Conservation (phyloP, 2,797 vertebrate species). For the Perodicticus potto region DNA sequence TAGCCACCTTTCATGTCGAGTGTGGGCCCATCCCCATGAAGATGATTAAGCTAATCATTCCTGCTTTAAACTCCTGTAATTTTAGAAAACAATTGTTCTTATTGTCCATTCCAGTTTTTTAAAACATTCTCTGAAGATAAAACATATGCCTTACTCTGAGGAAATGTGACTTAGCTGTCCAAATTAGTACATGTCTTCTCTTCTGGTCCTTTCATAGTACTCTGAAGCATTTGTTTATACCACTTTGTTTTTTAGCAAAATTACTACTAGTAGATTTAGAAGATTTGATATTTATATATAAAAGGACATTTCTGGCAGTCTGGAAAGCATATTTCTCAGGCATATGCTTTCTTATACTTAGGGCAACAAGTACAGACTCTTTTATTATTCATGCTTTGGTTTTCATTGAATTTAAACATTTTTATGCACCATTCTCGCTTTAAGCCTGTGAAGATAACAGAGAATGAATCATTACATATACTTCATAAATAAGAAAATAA, state of each 20-base stretch:
- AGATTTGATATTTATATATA: background rate
- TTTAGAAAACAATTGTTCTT: background rate
- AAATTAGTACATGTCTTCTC: background rate
- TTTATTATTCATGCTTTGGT: conserved; percentile 32
- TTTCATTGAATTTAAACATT: conserved; percentile 47
- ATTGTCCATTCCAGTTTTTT: background rate
- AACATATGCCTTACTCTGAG: background rate
- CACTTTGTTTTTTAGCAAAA: background rate
- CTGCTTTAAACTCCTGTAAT: background rate
- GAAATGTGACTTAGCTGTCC: background rate
- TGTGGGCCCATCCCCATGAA: background rate
- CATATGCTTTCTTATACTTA: background rate
- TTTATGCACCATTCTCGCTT: conserved; percentile 29
- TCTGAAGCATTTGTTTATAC: background rate
- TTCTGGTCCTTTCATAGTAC: background rate
- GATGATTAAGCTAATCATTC: background rate
- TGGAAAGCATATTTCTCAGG: background rate
- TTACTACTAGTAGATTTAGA: background rate
- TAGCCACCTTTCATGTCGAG: fast-evolving
- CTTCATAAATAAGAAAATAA: background rate
- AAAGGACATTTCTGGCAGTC: background rate
- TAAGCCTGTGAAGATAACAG: background rate
- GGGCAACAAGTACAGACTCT: background rate
- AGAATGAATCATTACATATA: background rate
- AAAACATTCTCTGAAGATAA: background rate